phyloP scores from a whole-genome alignment of 35 echinoderm and acorn worm species.

The Eucidaris tribuloides region DNA sequence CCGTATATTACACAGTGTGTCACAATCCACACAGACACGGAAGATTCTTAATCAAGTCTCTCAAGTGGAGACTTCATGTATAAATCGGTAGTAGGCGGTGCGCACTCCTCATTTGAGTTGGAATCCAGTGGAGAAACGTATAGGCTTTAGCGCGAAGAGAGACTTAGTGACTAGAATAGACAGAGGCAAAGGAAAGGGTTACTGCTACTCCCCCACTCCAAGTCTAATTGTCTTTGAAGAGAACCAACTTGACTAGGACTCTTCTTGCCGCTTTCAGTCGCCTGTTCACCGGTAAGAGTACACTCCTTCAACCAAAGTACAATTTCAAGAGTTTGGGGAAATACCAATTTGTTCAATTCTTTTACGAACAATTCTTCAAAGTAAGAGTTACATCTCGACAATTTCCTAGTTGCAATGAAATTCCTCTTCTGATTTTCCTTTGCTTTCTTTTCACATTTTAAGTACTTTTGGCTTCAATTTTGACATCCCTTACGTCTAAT shows the following conservation, averaged over 20 bases:
- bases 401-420: constrained; percentile 20
- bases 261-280: constrained; percentile 1
- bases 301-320: constrained; percentile 11
- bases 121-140: too few relatives aligned
- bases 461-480: too few relatives aligned
- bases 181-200: too few relatives aligned
- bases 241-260: constrained; percentile 9
- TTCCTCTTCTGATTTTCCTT: constrained; percentile 2
- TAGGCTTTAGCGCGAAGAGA: too few relatives aligned
- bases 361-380: constrained; percentile 18
- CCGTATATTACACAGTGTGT: too few relatives aligned
- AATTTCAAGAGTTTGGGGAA: constrained; percentile 31
- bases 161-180: too few relatives aligned
- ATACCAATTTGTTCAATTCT: constrained; percentile 35
- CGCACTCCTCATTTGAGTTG: too few relatives aligned
- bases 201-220: too few relatives aligned
- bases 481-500: too few relatives aligned
- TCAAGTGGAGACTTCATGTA: not conserved
- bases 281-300: constrained; percentile 18
- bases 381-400: constrained; percentile 18
- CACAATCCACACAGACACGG: too few relatives aligned
- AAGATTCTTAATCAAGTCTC: constrained; percentile 13
- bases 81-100: not conserved
- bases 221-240: constrained; percentile 28
- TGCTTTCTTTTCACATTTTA: too few relatives aligned